Percentiles rank a stretch among this genome's conserved stretches.
These are phyloP conservation scores for Kryptolebias marmoratus DNA, from an alignment of 2,113 vertebrate species.

Conservation along the genomic window DNA sequence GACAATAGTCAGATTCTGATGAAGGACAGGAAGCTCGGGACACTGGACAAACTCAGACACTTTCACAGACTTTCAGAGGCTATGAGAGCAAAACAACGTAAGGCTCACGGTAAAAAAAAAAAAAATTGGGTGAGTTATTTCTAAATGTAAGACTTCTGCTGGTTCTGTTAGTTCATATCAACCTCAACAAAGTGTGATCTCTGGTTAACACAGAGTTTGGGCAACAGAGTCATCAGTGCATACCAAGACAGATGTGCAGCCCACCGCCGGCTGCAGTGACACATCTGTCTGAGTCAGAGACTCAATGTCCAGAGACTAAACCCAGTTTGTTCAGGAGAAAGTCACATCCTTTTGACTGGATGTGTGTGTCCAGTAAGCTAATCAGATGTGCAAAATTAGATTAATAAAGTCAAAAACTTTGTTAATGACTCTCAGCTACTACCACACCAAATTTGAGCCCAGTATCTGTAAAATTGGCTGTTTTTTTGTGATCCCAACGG, in stretches of 20 bases:
- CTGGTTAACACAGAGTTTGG: conserved; percentile 25
- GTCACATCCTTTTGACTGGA: too few species aligned
- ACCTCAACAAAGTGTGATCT: conserved; percentile 25
- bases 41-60: conserved; percentile 8
- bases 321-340: not conserved
- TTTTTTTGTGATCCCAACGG: too few species aligned
- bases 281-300: conserved; percentile 40
- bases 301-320: conserved; percentile 41
- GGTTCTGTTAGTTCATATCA: not conserved
- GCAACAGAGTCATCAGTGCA: conserved; percentile 38
- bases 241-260: conserved; percentile 58
- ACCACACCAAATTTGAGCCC: too few species aligned
- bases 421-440: too few species aligned
- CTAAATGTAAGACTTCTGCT: not conserved
- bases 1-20: conserved; percentile 74
- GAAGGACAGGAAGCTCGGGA: conserved; percentile 18
- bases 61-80: conserved; percentile 11
- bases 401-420: not conserved
- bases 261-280: conserved; percentile 10
- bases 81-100: not conserved
- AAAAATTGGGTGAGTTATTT: fast-evolving
- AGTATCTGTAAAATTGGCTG: too few species aligned
- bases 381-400: not conserved
- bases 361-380: too few species aligned
- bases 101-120: not conserved